Conservation (phyloP, 1,140 invertebrate genomes). For the Trinorchestia longiramus region DNA sequence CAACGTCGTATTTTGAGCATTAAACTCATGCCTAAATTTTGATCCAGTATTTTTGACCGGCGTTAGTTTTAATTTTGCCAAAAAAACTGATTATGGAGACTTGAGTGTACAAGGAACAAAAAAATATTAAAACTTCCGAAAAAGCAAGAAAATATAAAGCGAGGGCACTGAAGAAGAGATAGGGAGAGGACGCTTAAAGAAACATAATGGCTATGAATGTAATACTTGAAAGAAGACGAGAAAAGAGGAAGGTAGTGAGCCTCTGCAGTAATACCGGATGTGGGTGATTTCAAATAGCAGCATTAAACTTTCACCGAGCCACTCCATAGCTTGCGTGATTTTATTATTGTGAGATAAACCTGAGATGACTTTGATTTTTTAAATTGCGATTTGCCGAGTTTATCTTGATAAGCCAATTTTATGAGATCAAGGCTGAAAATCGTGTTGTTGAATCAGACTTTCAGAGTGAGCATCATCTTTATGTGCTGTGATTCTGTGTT, state of each 20-base stretch:
- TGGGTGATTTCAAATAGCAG: not conserved
- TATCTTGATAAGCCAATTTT: not conserved
- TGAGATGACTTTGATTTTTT: not conserved
- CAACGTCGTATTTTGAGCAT: not conserved
- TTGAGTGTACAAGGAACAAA: not conserved
- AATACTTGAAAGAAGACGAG: not conserved
- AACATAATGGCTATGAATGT: not conserved
- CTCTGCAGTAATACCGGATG: not conserved
- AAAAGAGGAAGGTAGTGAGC: not conserved
- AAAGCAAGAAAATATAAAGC: no score
- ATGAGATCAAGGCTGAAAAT: not conserved
- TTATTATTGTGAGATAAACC: not conserved
- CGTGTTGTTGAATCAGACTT: no score
- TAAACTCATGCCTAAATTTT: not conserved
- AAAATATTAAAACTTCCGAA: not conserved
- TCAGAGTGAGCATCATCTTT: no score
- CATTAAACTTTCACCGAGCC: not conserved
- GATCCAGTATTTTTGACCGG: not conserved
- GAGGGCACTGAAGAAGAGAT: no score
- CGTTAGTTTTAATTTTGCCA: not conserved
- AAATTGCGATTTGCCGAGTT: not conserved
- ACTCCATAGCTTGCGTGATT: not conserved
- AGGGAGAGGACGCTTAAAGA: not conserved
- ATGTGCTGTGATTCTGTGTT: no score
- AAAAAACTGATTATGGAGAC: not conserved